phyloP scores from a whole-genome alignment of 2,113 vertebrate species.

The Thamnophis sirtalis region DNA sequence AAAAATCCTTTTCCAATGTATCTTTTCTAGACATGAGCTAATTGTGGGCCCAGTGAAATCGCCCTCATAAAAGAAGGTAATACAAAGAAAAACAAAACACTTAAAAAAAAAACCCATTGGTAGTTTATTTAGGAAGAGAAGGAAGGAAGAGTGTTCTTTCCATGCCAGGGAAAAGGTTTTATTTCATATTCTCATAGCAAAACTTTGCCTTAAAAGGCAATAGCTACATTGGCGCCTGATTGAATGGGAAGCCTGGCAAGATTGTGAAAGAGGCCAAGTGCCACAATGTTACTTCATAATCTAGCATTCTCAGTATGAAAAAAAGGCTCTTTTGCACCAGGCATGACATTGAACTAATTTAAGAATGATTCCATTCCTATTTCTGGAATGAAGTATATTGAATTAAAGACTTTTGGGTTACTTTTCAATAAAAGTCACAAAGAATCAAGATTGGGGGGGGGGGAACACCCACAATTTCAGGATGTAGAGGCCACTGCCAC shows the following conservation, averaged over 20 bases:
- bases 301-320: conserved; percentile 21
- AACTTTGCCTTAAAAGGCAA: conserved; percentile 74
- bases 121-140: conserved; percentile 66
- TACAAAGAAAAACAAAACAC: conserved; percentile 21
- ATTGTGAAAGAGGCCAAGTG: conserved; percentile 58
- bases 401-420: neutral
- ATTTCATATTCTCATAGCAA: conserved; percentile 60
- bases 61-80: conserved; percentile 28
- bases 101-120: conserved; percentile 25
- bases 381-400: conserved; percentile 15
- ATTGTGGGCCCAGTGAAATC: neutral
- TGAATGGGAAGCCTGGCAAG: conserved; percentile 51
- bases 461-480: neutral
- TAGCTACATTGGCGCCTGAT: conserved; percentile 46
- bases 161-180: conserved; percentile 64
- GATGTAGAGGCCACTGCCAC: neutral
- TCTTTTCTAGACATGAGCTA: neutral
- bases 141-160: conserved; percentile 62
- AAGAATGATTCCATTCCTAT: neutral
- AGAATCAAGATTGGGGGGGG: too few species aligned
- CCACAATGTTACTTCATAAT: conserved; percentile 48
- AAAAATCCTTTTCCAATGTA: conserved; percentile 4
- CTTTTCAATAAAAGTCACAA: neutral
- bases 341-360: conserved; percentile 11
- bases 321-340: neutral